Base-by-base conservation (phyloP, 1,140 invertebrate genomes). In the Drosophila sulfurigaster region DNA sequence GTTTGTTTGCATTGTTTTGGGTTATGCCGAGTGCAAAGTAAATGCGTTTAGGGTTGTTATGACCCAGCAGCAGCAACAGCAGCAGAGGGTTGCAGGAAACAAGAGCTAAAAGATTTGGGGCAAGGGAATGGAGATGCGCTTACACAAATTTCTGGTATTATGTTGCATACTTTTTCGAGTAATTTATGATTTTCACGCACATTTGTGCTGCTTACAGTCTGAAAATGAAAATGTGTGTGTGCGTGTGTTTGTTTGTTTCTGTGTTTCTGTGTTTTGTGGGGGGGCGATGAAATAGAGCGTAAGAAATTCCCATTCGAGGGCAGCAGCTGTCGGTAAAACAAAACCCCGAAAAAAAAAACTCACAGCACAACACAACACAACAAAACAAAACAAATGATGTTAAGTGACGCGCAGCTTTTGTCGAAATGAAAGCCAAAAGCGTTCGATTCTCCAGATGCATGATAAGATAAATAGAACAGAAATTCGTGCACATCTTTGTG, bases 381-480 rank as follows among this genome's bases (percentile, higher is more conserved):
- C 58, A 77, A 71, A 83, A 59, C 70, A 69, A 88, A 79, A 88
- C 83, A 89, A 88, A 88, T 88, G 83, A 88, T 88, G 83, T 89
- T 80, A 75, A 89, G 83, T 88, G 85, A 88, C 83, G 83, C 76
- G 83, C 83, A 81, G 79, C 77, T 88, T 88, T 88, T 89, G 74
- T 88, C 67, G 65, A 89, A 88, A 88, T 89, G 75, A 71, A 89
- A 88, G 67, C 74, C 67, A 71, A 76, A 28, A 75, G 32, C 79
- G 82, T 87, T 80, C 85, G 81, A 88, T 88, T 83, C 73, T 83
- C 70, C 56, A 72, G 67, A 70, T 72, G 72, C 46, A 66, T 70
- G 74, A 88, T 88, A 89, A 83, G 85, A 88, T 89, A 88, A 88
- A 88, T 87, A 89, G 73, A 88, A 72, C 75, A 73, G 73, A 89